These are phyloP conservation scores for Gavia stellata DNA, from an alignment of 2,113 vertebrate genomes.

Conservation along the genomic window DNA sequence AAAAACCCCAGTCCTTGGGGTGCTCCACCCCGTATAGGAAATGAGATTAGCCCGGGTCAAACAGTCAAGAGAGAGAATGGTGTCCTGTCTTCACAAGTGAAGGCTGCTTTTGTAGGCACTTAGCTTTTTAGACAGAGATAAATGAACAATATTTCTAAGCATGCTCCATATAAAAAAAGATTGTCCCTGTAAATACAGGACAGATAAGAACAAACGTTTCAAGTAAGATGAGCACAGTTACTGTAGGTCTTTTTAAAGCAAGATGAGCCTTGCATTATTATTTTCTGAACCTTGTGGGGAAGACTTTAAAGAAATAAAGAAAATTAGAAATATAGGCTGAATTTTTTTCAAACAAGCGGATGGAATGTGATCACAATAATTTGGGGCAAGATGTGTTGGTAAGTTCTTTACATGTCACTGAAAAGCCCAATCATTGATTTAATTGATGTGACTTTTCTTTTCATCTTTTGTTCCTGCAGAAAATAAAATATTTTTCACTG, in stretches of 20 bases:
- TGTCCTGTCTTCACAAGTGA: neutral
- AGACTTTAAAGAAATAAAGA: neutral
- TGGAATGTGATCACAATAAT: neutral
- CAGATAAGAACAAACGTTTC: neutral
- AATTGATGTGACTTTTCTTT: neutral
- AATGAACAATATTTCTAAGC: neutral
- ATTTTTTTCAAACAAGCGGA: neutral
- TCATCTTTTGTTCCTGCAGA: neutral
- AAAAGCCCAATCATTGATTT: neutral
- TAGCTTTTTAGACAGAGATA: neutral
- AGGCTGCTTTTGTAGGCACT: neutral
- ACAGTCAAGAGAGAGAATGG: neutral
- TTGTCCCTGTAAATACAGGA: neutral
- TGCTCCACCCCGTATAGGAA: neutral
- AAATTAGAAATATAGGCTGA: neutral
- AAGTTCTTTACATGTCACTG: neutral
- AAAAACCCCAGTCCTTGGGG: neutral
- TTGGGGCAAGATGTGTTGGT: neutral
- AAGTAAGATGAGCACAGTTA: neutral
- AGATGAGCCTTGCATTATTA: neutral
- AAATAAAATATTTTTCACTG: neutral
- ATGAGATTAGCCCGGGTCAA: neutral
- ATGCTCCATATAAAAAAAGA: neutral
- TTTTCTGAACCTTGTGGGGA: neutral
- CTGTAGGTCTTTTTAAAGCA: neutral